A percentile compares a stretch with the other conserved stretches of the same genome.
Conservation (phyloP, 53 echinoderm and acorn worm species). For the Echinometra lucunter region DNA sequence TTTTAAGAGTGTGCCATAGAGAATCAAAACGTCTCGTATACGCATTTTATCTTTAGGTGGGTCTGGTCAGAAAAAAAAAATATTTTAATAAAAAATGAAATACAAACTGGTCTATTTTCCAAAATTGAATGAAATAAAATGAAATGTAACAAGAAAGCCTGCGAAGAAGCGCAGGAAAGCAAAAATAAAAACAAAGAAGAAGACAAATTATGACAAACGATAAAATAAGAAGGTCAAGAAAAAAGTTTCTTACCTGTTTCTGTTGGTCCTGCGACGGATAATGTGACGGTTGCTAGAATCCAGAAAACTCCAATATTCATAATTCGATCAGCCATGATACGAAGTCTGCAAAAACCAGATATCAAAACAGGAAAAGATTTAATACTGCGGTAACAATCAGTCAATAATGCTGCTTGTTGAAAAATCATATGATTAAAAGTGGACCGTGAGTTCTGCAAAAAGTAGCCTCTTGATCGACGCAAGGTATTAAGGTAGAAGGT, state of each 20-base stretch:
- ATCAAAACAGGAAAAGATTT: neutral
- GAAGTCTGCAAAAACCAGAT: neutral
- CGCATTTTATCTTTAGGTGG: too few relatives aligned
- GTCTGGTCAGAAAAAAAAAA: too few relatives aligned
- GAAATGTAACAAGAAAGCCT: too few relatives aligned
- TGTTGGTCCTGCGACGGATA: conserved; percentile 10
- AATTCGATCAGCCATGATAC: neutral
- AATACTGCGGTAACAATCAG: neutral
- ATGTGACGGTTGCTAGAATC: conserved; percentile 29
- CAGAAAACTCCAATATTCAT: conserved; percentile 36
- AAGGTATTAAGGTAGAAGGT: neutral
- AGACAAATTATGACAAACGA: too few relatives aligned
- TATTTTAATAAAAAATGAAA: too few relatives aligned
- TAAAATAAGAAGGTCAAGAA: too few relatives aligned
- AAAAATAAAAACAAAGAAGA: too few relatives aligned
- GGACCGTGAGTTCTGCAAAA: neutral
- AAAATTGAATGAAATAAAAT: too few relatives aligned
- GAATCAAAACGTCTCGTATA: too few relatives aligned
- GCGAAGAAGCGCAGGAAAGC: too few relatives aligned
- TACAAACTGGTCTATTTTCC: too few relatives aligned
- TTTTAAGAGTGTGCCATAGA: too few relatives aligned
- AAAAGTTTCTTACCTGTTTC: conserved; percentile 36
- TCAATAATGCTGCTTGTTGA: neutral
- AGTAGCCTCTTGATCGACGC: neutral
- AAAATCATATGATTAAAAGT: neutral